phyloP scores from a whole-genome alignment of 2,797 vertebrate genomes.

The Scolopax bukidnonensis region DNA sequence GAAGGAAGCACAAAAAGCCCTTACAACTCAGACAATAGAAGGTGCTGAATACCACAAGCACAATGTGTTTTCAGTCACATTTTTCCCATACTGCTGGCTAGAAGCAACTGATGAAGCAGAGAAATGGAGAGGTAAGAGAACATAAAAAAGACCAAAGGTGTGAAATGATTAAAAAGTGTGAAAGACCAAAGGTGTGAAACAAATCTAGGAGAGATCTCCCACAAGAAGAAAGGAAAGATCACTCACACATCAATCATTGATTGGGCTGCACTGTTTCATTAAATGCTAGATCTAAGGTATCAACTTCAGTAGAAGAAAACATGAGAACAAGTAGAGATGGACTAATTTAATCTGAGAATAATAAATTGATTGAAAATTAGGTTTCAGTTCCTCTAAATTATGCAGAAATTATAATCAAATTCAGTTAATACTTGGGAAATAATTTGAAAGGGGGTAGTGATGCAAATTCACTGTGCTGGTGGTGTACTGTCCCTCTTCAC shows the following conservation, averaged over 20 bases:
- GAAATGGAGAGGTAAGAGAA: neutral
- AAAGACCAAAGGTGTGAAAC: slow-evolving; percentile 21
- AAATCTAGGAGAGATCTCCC: neutral
- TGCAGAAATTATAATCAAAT: neutral
- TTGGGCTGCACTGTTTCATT: neutral
- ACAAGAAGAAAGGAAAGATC: neutral
- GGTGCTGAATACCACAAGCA: neutral
- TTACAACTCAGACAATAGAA: neutral
- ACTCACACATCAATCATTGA: neutral
- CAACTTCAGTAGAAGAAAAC: neutral
- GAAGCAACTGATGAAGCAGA: neutral
- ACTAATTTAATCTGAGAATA: neutral
- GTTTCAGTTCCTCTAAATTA: neutral
- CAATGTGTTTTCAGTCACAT: neutral
- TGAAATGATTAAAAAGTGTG: neutral
- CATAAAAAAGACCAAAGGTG: neutral
- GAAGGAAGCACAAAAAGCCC: neutral
- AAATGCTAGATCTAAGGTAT: neutral
- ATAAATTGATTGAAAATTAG: neutral
- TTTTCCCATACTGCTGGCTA: neutral
- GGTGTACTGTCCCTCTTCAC: accelerated
- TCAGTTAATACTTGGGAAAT: neutral
- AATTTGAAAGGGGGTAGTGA: accelerated
- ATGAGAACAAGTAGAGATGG: neutral
- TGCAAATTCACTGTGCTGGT: neutral